A percentile compares a stretch with the other conserved stretches of the same genome.
Conservation (phyloP, 1,140 invertebrate genomes). For the Brachionus rotundiformis region DNA sequence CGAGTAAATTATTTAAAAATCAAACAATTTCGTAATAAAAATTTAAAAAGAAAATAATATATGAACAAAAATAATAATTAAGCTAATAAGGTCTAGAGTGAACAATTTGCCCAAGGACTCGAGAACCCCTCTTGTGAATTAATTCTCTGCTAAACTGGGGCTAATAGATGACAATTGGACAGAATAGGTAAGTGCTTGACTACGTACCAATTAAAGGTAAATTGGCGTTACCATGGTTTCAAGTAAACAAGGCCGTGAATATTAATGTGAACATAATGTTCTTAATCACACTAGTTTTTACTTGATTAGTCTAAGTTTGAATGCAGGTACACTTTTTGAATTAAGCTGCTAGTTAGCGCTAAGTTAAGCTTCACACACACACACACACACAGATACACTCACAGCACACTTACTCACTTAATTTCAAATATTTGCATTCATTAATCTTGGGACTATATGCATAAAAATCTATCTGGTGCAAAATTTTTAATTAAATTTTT, state of each 20-base stretch:
- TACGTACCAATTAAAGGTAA: neutral
- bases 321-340: constrained; percentile 7
- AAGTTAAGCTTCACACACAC: neutral
- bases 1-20: no score
- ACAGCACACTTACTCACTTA: neutral
- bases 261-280: neutral
- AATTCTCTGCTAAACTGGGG: no score
- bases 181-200: neutral
- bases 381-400: neutral
- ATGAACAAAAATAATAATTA: no score
- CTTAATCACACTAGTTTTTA: neutral
- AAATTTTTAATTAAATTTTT: neutral
- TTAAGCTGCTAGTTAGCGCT: neutral
- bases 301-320: neutral
- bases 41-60: no score
- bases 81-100: neutral
- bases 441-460: neutral
- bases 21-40: no score
- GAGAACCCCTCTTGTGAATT: no score
- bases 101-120: neutral
- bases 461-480: neutral
- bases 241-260: constrained; percentile 21
- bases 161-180: neutral
- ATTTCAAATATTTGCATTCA: constrained; percentile 20
- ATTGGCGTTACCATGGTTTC: constrained; percentile 16